Percentiles rank a stretch among this genome's conserved stretches.
Conservation (phyloP, 2,888 invertebrate species). For the Lobophora halterata region DNA sequence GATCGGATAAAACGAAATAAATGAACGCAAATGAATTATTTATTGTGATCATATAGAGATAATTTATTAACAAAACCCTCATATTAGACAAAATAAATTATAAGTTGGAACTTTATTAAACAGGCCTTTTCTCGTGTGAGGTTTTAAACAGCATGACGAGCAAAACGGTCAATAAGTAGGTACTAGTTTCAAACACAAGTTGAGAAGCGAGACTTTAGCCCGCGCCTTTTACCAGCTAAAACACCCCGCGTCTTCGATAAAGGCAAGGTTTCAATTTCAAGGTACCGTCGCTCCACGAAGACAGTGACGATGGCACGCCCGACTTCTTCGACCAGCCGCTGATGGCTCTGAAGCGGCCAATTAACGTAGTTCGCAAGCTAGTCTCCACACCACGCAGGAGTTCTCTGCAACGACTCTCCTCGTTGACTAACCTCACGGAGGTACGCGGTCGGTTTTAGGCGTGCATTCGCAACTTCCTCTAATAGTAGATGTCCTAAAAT, state of each 20-base stretch:
- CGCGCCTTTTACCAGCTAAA: no score
- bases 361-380: constrained; percentile 76
- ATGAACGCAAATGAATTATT: constrained; percentile 24
- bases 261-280: constrained; percentile 67
- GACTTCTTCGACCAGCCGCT: constrained; percentile 67
- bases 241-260: no score
- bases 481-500: constrained; percentile 3
- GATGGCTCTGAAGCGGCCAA: constrained; percentile 67
- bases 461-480: constrained; percentile 51
- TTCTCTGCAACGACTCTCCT: constrained; percentile 73
- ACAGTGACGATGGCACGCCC: constrained; percentile 61
- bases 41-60: constrained; percentile 26
- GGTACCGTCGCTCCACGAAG: constrained; percentile 67
- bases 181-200: no score
- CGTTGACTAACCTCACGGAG: constrained; percentile 77
- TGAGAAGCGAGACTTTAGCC: no score
- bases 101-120: no score
- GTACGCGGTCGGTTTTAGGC: constrained; percentile 58
- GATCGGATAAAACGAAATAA: constrained; percentile 5
- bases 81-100: no score
- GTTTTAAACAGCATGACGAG: no score
- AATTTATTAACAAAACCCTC: no score
- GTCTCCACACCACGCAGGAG: constrained; percentile 73
- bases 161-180: no score
- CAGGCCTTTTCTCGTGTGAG: no score